Evolutionary conservation across 2,797 vertebrate species (phyloP).

Genomic region (Cheirogaleus major): DNA sequence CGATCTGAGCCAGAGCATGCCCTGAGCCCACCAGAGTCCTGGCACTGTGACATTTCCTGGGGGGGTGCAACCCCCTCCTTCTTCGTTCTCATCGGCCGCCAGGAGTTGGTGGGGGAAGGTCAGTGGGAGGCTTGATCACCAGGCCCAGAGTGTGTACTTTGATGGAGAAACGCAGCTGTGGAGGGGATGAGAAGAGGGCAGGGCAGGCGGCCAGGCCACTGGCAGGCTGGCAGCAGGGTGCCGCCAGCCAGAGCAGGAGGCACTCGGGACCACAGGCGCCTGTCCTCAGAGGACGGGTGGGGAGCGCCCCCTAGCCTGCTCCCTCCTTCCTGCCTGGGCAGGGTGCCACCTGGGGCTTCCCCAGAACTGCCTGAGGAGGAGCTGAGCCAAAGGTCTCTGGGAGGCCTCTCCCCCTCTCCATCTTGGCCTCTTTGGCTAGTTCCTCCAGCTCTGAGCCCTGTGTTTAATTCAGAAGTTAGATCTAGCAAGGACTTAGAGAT

Average conservation of each 20-base stretch:
- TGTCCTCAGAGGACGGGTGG: not conserved
- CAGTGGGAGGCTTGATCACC: constrained; percentile 64
- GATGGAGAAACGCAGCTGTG: constrained; percentile 57
- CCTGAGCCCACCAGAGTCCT: constrained; percentile 76
- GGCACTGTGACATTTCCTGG: constrained; percentile 75
- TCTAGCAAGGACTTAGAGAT: not conserved
- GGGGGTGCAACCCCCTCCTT: constrained; percentile 55
- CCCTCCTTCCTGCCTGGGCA: not conserved
- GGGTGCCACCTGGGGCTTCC: not conserved
- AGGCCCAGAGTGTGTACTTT: constrained; percentile 72
- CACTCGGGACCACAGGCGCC: not conserved
- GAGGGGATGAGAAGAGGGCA: not conserved
- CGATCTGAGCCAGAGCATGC: constrained; percentile 67
- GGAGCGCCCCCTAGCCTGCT: constrained; percentile 18
- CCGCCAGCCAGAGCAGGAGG: constrained; percentile 5
- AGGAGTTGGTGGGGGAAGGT: constrained; percentile 52
- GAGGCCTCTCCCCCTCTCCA: not conserved
- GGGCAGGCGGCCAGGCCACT: not conserved
- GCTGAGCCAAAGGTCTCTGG: not conserved
- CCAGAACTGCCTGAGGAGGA: not conserved
- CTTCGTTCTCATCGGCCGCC: constrained; percentile 19
- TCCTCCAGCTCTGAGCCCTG: not conserved
- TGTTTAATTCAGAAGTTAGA: constrained; percentile 43
- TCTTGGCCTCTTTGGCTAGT: not conserved
- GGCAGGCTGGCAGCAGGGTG: constrained; percentile 11